Conservation (phyloP, 2,113 vertebrate species). For the Percopsis transmontana region DNA sequence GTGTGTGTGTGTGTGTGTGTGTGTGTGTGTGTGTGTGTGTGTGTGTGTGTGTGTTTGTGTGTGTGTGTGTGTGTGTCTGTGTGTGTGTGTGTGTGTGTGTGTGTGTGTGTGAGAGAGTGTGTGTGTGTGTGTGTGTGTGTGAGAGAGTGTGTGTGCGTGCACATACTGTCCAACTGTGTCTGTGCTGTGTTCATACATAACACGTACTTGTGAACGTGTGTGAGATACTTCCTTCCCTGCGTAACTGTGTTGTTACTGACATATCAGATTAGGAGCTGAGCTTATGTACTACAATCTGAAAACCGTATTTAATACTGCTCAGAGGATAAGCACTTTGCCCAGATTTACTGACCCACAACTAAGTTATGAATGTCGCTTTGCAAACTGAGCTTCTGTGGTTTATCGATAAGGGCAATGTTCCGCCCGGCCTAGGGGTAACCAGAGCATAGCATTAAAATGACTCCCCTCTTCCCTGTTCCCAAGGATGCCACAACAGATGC, state of each 20-base stretch:
- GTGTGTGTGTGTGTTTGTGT: no score
- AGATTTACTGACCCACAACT: not conserved
- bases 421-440: no score
- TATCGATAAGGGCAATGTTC: constrained; percentile 41
- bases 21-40: no score
- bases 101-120: no score
- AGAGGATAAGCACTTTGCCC: constrained; percentile 7
- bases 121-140: not conserved
- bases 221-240: not conserved
- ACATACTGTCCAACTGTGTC: not conserved
- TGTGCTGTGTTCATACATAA: not conserved
- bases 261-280: not conserved
- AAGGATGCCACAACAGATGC: no score
- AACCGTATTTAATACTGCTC: not conserved
- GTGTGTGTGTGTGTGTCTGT: no score
- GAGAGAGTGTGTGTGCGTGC: not conserved
- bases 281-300: constrained; percentile 5
- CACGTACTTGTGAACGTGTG: not conserved
- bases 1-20: no score
- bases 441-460: no score
- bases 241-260: not conserved
- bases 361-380: not conserved
- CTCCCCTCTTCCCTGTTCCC: no score
- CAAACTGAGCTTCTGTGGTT: constrained; percentile 6
- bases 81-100: no score